Base-by-base conservation (phyloP, 2,113 vertebrate species). In the Scopus umbretta region DNA sequence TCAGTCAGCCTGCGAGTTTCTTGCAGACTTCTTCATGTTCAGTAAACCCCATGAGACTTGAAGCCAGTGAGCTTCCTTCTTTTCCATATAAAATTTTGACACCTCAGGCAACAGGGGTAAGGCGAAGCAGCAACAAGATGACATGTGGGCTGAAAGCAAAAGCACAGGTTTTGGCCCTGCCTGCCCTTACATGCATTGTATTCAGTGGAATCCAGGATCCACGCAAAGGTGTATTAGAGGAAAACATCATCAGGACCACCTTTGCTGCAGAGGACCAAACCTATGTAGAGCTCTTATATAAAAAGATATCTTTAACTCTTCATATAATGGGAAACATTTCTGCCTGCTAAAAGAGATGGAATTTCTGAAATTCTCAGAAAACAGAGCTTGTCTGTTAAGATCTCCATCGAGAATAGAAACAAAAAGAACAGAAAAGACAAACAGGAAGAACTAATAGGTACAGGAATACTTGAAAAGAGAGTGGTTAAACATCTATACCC, bases 371-470 rank as follows among this genome's bases (percentile, higher is more conserved):
- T 72, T 16, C 63, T 56, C 8, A 1, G 55, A 63, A 93, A 93
- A 88, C 53, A 70, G 58, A 90, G 78, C 68, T 71, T 67, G 49
- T 74, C 82, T 88, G 45, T 66, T 86, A 49, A 71, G 62, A 82
- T n/a, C 49, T 53, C 80, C 65, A 83, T 67, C 56, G 86, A 93
- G 92, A 94, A 73, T 4, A 86, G 58, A 88, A 94, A 61, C 32
- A 9, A 85, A 72, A 90, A 52, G 34, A 83, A 43, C 61, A 84
- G 81, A 70, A 92, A 72, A 80, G 45, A 73, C n/a, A 73, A 81
- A 89, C n/a, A 63, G 73, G 83, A 92, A 88, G 40, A 83, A 61
- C 83, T 95, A 96, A 96, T 79, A 94, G 76, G 63, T 80, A 80
- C 27, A 94, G 18, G 19, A 67, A 67, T 25, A 65, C 65, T 87